Percentiles rank a stretch among this genome's conserved stretches.
phyloP scores from a whole-genome alignment of 2,113 vertebrate genomes.

The Centrocercus urophasianus region DNA sequence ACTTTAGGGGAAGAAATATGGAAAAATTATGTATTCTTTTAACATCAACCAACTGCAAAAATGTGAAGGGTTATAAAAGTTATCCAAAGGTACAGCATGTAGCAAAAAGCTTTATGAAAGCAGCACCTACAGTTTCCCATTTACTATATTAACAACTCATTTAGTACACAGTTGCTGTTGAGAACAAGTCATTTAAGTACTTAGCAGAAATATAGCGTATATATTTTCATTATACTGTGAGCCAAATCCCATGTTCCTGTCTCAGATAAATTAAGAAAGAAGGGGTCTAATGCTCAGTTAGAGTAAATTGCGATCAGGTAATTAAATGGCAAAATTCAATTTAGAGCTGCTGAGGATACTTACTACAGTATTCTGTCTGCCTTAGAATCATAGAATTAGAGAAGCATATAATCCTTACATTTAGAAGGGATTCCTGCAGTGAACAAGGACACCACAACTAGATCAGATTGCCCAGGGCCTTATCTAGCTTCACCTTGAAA shows the following conservation, averaged over 20 bases:
- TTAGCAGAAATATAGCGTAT: background rate
- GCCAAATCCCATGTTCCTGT: background rate
- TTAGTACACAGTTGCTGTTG: background rate
- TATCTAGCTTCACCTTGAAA: too few relatives aligned
- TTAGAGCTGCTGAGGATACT: background rate
- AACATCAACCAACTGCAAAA: slow-evolving; percentile 3
- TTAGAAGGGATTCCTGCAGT: too few relatives aligned
- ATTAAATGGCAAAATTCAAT: background rate
- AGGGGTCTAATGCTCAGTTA: background rate
- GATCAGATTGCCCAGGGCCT: too few relatives aligned
- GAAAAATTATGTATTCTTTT: slow-evolving; percentile 34
- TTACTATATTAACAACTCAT: background rate
- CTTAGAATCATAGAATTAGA: background rate
- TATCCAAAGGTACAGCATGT: background rate
- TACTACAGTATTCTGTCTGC: background rate
- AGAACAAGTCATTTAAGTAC: background rate
- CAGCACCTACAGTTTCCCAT: background rate
- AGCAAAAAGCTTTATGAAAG: slow-evolving; percentile 19
- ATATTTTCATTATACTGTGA: background rate
- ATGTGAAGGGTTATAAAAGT: slow-evolving; percentile 6
- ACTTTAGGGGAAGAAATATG: background rate
- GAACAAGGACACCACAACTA: too few relatives aligned
- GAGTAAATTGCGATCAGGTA: background rate
- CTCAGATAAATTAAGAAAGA: background rate
- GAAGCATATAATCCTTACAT: too few relatives aligned